Evolutionary conservation across 2,113 vertebrate species (phyloP).

Genomic region (Scatophagus argus): DNA sequence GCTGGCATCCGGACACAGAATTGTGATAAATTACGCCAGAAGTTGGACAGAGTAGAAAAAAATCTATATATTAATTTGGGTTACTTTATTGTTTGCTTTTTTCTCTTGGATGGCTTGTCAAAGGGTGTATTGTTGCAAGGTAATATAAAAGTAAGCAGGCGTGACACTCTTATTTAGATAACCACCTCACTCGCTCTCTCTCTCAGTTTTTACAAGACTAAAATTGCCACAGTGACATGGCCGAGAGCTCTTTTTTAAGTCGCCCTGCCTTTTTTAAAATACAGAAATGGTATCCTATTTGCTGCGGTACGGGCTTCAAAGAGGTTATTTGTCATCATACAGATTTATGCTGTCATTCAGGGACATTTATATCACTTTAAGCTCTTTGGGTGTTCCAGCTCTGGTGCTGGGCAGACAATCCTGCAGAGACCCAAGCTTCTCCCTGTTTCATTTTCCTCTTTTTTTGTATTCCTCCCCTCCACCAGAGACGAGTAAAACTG

Average conservation of each 20-base stretch:
- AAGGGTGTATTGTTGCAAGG: conserved; percentile 45
- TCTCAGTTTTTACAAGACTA: conserved; percentile 63
- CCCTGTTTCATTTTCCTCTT: conserved; percentile 52
- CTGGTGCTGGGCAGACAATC: conserved; percentile 68
- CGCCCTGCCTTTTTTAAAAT: conserved; percentile 73
- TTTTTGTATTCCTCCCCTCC: conserved; percentile 54
- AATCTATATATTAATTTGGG: conserved; percentile 72
- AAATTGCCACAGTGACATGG: conserved; percentile 79
- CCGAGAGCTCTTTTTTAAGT: conserved; percentile 56
- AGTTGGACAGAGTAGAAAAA: conserved; percentile 67
- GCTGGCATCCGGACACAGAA: conserved; percentile 67
- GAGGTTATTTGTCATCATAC: conserved; percentile 84
- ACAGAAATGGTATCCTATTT: conserved; percentile 81
- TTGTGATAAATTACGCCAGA: conserved; percentile 81
- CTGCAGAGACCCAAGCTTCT: conserved; percentile 54
- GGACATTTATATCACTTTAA: conserved; percentile 85
- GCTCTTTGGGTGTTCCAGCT: conserved; percentile 75
- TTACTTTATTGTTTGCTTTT: conserved; percentile 71
- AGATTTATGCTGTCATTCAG: conserved; percentile 84
- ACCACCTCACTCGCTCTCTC: conserved; percentile 52
- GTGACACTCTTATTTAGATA: conserved; percentile 81
- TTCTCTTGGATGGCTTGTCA: conserved; percentile 58
- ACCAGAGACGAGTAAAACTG: conserved; percentile 45
- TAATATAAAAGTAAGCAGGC: conserved; percentile 80
- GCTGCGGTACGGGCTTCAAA: conserved; percentile 78